These are phyloP conservation scores for Drosophila neutralis DNA, from an alignment of 2,888 invertebrate genomes.

Conservation along the genomic window DNA sequence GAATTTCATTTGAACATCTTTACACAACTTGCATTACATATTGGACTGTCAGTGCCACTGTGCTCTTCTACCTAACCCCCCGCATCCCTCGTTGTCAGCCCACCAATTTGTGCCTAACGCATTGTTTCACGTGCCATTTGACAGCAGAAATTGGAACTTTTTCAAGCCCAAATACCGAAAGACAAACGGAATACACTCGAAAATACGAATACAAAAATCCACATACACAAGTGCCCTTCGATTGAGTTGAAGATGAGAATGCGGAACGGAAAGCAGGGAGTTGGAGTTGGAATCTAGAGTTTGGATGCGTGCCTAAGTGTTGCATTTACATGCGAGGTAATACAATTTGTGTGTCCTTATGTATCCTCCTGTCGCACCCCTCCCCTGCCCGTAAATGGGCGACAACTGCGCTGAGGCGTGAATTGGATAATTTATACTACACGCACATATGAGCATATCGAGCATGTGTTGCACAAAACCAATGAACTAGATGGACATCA, in stretches of 20 bases:
- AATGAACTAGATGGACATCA: conserved; percentile 62
- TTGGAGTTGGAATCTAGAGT: conserved; percentile 28
- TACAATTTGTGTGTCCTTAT: conserved; percentile 60
- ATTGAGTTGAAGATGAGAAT: conserved; percentile 36
- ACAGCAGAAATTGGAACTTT: conserved; percentile 73
- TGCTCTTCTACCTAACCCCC: conserved; percentile 7
- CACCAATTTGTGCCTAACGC: conserved; percentile 39
- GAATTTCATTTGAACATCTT: background rate
- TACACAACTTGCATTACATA: background rate
- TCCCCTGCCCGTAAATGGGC: conserved; percentile 22
- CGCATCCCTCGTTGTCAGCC: background rate
- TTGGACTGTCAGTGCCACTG: conserved; percentile 26
- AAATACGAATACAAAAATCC: conserved; percentile 51
- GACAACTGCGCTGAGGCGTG: conserved; percentile 69
- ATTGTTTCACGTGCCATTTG: conserved; percentile 76
- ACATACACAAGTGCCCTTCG: conserved; percentile 22
- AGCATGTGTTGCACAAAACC: conserved; percentile 55
- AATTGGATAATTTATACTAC: conserved; percentile 79
- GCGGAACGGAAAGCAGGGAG: conserved; percentile 6
- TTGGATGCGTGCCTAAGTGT: conserved; percentile 77
- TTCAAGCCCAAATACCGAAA: conserved; percentile 66
- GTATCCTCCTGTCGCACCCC: conserved; percentile 9
- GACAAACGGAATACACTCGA: conserved; percentile 67
- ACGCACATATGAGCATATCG: conserved; percentile 43
- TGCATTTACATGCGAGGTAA: conserved; percentile 76